Base-by-base conservation (phyloP, 1,140 invertebrate species). In the Nebria ingens region DNA sequence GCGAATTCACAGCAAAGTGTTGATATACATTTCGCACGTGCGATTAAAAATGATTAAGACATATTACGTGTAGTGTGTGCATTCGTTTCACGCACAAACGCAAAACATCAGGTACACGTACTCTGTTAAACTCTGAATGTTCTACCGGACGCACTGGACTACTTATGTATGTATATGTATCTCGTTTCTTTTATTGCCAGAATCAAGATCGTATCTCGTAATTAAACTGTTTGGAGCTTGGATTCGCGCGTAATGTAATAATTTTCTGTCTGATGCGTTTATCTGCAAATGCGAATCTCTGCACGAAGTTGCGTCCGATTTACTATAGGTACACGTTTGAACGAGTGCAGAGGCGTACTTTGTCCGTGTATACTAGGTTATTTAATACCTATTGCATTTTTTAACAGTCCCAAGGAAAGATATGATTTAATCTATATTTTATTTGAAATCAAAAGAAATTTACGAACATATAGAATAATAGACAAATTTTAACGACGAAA, bases 121-220 rank as follows among this genome's bases (percentile, higher is more conserved):
- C 25, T 9, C 6, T 45, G 40, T 45, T 45, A 17, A 45, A 17
- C 17, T 6, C 17, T 17, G 25, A 45, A 45, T 9, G 40, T 45
- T 45, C 40, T 45, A 45, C 40, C 40, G 40, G 40, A 6, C 15
- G 6, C 9, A 45, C 40, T 45, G 40, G 9, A 45, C 40, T 45
- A 45, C 40, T 45, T 45, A 45, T 13, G 13, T 29, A 29, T n/a
- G n/a, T n/a, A n/a, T n/a, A n/a, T n/a, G n/a, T 34, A 34, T 45
- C 40, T 45, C 4, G 40, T 45, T 11, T 17, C 25, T 34, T 34
- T 34, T 34, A 34, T 34, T 45, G 40, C 15, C 9, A 4, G 40
- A 11, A 45, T 45, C 40, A 45, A 45, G 40, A 45, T 45, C 40
- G 40, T 45, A 45, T 45, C 40, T 6, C 15, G 40, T 45, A 45